phyloP scores from a whole-genome alignment of 2,797 vertebrate species.

The Scolopax rusticola region DNA sequence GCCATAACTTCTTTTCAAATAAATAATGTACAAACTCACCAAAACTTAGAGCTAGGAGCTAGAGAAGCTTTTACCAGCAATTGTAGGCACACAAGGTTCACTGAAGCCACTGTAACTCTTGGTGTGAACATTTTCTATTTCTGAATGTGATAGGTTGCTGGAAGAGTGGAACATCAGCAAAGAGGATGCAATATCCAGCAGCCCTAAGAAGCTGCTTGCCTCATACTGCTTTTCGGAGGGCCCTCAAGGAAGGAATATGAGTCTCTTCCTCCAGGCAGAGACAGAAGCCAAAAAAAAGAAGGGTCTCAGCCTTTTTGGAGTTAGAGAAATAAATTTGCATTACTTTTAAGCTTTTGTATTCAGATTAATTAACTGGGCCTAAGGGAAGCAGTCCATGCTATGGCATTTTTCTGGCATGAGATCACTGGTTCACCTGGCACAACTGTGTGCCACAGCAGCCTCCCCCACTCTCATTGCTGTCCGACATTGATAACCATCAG shows the following conservation, averaged over 20 bases:
- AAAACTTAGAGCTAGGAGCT: not conserved
- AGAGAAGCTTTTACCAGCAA: not conserved
- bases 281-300: not conserved
- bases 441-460: not conserved
- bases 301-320: not conserved
- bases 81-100: not conserved
- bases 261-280: not conserved
- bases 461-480: not conserved
- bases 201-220: not conserved
- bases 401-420: not conserved
- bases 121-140: not conserved
- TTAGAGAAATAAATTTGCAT: not conserved
- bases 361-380: not conserved
- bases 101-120: not conserved
- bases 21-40: not conserved
- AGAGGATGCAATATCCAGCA: not conserved
- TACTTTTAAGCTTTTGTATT: not conserved
- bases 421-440: not conserved
- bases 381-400: not conserved
- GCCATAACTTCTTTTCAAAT: not conserved
- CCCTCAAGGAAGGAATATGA: not conserved
- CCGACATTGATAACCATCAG: not conserved
- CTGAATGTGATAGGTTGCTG: not conserved
- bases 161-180: not conserved
- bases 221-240: not conserved